Base-by-base conservation (phyloP, 1,140 invertebrate genomes). In the Drosophila gunungcola region DNA sequence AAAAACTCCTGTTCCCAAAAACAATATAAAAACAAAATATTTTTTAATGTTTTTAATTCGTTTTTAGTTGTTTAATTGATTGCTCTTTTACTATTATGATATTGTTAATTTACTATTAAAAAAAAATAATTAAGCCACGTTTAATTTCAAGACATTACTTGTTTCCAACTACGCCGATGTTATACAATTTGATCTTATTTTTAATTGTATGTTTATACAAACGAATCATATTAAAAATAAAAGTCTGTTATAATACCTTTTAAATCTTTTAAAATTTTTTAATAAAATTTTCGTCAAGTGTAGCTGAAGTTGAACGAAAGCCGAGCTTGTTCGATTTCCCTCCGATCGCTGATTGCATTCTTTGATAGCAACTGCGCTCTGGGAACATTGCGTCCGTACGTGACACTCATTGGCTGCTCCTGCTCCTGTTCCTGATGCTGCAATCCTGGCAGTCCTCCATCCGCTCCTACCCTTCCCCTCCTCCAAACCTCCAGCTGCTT, bases 281-380 rank as follows among this genome's bases (percentile, higher is more conserved):
- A 2, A 3, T 1, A 11, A 10, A 10, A 45, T 11, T 21, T 45
- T 64, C 0, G 1, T 4, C 0, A 38, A 68, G 64, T 67, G 43
- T 2, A 54, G 32, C 32, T 25, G 11, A 13, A 69, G 72, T 77
- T 80, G 57, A 56, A 75, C 72, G 58, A 57, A 60, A 64, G 58
- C 63, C 41, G 38, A 78, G 80, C 75, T 75, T 67, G 61, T 75
- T 88, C 79, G 83, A 83, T 84, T 80, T 73, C 54, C 73, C 64
- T 77, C 43, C 65, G 81, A 88, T 88, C 77, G 64, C 80, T 83
- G 84, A 88, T 88, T 79, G 80, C 84, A 88, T 88, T 88, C 84
- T 58, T 72, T 61, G 84, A 88, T 88, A 88, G 67, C 67, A 73
- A 43, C 78, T 57, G 45, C 60, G 63, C 78, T 79, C 82, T 86